Conservation (phyloP, 1,140 invertebrate genomes). For the Hermetia illucens region DNA sequence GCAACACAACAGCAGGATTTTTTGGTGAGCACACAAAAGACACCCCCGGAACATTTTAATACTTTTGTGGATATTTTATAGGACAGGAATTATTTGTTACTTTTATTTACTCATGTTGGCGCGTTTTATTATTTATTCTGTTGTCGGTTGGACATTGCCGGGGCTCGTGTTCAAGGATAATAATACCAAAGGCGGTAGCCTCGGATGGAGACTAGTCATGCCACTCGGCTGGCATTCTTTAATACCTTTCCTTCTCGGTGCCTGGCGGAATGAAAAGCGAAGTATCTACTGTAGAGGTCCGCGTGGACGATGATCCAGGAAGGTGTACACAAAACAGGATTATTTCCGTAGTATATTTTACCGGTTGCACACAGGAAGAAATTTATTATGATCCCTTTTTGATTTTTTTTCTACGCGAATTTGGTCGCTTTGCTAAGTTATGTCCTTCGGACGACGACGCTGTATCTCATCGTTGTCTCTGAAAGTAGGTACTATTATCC, state of each 20-base stretch:
- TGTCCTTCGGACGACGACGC: too few species aligned
- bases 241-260: not conserved
- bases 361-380: not conserved
- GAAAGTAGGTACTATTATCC: too few species aligned
- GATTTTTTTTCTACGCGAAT: too few species aligned
- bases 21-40: not conserved
- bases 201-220: not conserved
- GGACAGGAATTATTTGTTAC: too few species aligned
- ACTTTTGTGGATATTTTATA: conserved; percentile 1
- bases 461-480: too few species aligned
- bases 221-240: not conserved
- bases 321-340: not conserved
- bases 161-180: too few species aligned
- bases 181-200: too few species aligned
- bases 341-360: conserved; percentile 1
- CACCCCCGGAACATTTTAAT: conserved; percentile 1
- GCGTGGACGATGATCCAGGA: not conserved
- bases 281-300: not conserved
- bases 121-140: too few species aligned
- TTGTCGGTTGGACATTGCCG: too few species aligned
- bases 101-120: too few species aligned
- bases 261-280: too few species aligned
- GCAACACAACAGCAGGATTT: not conserved
- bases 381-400: conserved; percentile 1
- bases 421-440: too few species aligned